Evolutionary conservation across 1,140 invertebrate species (phyloP).

Genomic region (Limonius californicus): DNA sequence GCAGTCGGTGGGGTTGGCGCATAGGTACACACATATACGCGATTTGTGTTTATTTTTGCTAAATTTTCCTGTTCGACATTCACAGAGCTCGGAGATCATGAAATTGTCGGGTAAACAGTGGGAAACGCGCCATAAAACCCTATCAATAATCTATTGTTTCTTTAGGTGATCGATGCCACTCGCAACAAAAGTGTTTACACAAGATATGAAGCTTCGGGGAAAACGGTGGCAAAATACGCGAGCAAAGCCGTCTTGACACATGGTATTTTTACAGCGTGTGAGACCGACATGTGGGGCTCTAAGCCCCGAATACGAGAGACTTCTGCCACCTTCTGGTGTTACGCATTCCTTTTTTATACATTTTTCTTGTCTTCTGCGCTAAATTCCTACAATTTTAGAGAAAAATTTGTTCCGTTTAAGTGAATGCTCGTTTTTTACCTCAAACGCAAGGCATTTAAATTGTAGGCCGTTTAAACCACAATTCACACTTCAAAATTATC

Average conservation of each 20-base stretch:
- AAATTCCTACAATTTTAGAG: too few relatives aligned
- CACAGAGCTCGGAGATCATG: background rate
- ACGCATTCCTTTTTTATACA: too few relatives aligned
- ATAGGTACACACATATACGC: background rate
- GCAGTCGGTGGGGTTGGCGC: background rate
- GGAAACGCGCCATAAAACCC: background rate
- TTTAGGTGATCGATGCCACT: background rate
- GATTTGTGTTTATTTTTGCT: background rate
- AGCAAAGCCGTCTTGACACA: background rate
- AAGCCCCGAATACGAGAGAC: too few relatives aligned
- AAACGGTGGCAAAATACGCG: background rate
- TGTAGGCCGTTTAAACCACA: too few relatives aligned
- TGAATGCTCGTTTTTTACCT: too few relatives aligned
- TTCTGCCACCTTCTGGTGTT: too few relatives aligned
- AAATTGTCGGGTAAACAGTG: background rate
- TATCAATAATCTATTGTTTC: background rate
- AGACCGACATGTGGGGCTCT: background rate
- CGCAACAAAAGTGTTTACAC: background rate
- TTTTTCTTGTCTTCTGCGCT: too few relatives aligned
- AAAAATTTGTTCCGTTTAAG: too few relatives aligned
- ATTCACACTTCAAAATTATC: too few relatives aligned
- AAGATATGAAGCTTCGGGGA: background rate
- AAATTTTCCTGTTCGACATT: background rate
- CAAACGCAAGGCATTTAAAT: too few relatives aligned
- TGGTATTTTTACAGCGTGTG: conserved; percentile 1